Conservation (phyloP, 2,113 vertebrate genomes). For the Ahaetulla prasina region DNA sequence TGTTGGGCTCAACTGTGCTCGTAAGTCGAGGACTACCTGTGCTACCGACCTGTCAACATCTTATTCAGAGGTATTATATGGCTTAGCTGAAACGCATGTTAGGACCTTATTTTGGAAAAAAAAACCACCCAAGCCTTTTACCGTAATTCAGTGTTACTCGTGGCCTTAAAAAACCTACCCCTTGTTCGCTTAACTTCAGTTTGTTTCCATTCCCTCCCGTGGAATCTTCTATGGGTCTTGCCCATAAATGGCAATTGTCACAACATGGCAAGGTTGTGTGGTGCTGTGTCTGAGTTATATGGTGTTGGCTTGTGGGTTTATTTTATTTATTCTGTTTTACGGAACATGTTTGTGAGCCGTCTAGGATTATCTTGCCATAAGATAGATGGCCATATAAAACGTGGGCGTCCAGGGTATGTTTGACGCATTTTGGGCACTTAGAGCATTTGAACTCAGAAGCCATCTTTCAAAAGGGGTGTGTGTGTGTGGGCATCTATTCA, state of each 20-base stretch:
- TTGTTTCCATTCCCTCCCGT: background rate
- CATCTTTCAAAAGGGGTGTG: background rate
- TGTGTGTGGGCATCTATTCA: background rate
- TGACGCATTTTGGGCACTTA: background rate
- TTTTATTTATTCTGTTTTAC: background rate
- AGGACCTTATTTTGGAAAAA: no score
- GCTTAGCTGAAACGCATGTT: background rate
- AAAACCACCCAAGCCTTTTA: no score
- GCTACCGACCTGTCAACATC: background rate
- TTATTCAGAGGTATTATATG: background rate
- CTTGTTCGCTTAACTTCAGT: background rate
- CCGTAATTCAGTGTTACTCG: background rate
- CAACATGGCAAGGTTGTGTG: background rate
- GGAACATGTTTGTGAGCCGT: background rate
- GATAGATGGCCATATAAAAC: background rate
- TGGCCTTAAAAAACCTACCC: no score
- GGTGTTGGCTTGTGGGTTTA: background rate
- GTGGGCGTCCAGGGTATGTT: background rate
- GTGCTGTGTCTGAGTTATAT: background rate
- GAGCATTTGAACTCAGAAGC: background rate
- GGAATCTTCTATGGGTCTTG: background rate
- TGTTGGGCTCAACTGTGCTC: no score
- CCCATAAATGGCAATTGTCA: background rate
- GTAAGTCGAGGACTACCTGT: no score
- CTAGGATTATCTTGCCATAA: background rate